phyloP scores from a whole-genome alignment of 2,888 invertebrate species.

The Caenorhabditis sp. region DNA sequence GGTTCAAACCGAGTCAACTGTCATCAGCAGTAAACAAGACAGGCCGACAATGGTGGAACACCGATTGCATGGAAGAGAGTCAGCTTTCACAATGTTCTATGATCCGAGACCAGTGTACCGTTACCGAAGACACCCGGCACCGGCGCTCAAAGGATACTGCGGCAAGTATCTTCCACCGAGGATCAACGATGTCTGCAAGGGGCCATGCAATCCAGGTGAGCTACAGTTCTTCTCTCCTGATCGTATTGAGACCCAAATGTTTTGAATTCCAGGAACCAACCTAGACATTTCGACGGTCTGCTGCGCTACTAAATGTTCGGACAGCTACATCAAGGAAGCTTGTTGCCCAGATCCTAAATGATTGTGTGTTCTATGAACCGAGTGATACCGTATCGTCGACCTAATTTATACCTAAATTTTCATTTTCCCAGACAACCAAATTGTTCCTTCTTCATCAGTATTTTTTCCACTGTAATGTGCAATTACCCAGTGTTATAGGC shows the following conservation, averaged over 20 bases:
- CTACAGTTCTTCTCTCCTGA: neutral
- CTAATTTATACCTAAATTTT: too few species aligned
- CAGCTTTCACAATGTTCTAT: too few species aligned
- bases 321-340: neutral
- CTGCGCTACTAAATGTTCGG: neutral
- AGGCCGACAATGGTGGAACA: too few species aligned
- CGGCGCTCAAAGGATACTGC: neutral
- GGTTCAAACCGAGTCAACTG: neutral
- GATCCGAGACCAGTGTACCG: too few species aligned
- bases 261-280: neutral
- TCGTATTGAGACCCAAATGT: neutral
- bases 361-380: too few species aligned
- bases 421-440: too few species aligned
- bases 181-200: neutral
- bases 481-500: too few species aligned
- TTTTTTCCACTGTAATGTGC: too few species aligned
- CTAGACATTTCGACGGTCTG: neutral
- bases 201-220: conserved; percentile 1
- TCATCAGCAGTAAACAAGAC: neutral
- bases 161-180: neutral
- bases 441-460: too few species aligned
- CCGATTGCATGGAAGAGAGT: too few species aligned
- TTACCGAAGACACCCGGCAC: neutral
- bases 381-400: too few species aligned
- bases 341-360: too few species aligned